phyloP scores from a whole-genome alignment of 2,888 invertebrate genomes.

The Poecilobothrus nobilitatus region DNA sequence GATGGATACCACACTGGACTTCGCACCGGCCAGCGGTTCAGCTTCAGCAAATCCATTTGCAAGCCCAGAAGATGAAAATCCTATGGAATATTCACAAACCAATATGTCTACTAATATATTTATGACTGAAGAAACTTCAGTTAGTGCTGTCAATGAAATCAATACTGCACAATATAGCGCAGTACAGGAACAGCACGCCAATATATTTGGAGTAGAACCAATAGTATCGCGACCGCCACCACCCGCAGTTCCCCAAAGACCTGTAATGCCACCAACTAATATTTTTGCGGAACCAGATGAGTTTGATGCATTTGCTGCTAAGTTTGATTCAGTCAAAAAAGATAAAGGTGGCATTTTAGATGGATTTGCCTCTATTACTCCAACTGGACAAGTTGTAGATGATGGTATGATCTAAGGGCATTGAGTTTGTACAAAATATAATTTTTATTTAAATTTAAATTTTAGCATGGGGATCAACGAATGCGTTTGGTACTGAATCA shows the following conservation, averaged over 20 bases:
- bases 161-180: neutral
- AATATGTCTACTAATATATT: slow-evolving; percentile 24
- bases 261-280: slow-evolving; percentile 27
- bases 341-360: slow-evolving; percentile 40
- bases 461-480: slow-evolving; percentile 39
- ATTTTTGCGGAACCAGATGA: slow-evolving; percentile 50
- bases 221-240: slow-evolving; percentile 34
- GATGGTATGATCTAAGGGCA: neutral
- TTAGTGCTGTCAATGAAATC: neutral
- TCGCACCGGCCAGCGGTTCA: slow-evolving; percentile 35
- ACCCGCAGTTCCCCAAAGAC: slow-evolving; percentile 7
- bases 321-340: slow-evolving; percentile 61
- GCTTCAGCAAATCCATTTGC: slow-evolving; percentile 47
- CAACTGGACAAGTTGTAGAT: slow-evolving; percentile 28
- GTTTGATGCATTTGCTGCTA: slow-evolving; percentile 83
- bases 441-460: neutral
- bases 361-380: slow-evolving; percentile 35
- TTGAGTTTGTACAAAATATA: neutral
- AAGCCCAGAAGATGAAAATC: slow-evolving; percentile 41
- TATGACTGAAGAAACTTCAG: slow-evolving; percentile 24
- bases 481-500: slow-evolving; percentile 36
- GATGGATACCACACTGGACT: slow-evolving; percentile 41
- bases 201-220: slow-evolving; percentile 33
- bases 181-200: slow-evolving; percentile 23
- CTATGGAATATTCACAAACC: slow-evolving; percentile 29